These are phyloP conservation scores for Tipula helvola DNA, from an alignment of 2,888 invertebrate species.

Conservation along the genomic window DNA sequence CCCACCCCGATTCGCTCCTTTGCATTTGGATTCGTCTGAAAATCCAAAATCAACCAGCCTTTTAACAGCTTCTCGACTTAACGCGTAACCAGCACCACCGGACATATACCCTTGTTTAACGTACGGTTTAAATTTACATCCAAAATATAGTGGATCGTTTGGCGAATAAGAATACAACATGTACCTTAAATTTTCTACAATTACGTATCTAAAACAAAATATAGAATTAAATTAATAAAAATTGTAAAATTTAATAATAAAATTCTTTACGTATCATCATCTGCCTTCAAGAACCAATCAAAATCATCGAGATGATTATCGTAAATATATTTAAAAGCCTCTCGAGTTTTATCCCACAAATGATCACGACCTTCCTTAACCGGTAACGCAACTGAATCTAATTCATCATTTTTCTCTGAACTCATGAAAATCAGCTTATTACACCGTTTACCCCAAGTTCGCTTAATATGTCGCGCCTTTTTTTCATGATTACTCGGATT, in stretches of 20 bases:
- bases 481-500: constrained; percentile 76
- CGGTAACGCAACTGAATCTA: constrained; percentile 72
- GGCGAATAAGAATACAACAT: constrained; percentile 62
- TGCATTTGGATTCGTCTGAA: constrained; percentile 39
- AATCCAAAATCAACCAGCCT: constrained; percentile 60
- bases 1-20: constrained; percentile 37
- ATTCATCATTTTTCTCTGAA: constrained; percentile 49
- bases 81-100: constrained; percentile 80
- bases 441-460: constrained; percentile 91
- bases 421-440: constrained; percentile 84
- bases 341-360: constrained; percentile 96
- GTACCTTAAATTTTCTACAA: constrained; percentile 86
- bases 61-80: constrained; percentile 64
- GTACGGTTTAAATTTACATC: constrained; percentile 77
- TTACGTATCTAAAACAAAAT: constrained; percentile 54
- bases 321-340: constrained; percentile 80
- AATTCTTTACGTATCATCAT: constrained; percentile 83
- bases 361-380: constrained; percentile 83
- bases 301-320: constrained; percentile 71
- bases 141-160: constrained; percentile 66
- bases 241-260: background rate
- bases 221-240: background rate
- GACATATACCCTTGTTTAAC: constrained; percentile 70
- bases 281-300: constrained; percentile 97
- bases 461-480: constrained; percentile 86